Conservation (phyloP, 2,888 invertebrate species). For the Macaria liturata region DNA sequence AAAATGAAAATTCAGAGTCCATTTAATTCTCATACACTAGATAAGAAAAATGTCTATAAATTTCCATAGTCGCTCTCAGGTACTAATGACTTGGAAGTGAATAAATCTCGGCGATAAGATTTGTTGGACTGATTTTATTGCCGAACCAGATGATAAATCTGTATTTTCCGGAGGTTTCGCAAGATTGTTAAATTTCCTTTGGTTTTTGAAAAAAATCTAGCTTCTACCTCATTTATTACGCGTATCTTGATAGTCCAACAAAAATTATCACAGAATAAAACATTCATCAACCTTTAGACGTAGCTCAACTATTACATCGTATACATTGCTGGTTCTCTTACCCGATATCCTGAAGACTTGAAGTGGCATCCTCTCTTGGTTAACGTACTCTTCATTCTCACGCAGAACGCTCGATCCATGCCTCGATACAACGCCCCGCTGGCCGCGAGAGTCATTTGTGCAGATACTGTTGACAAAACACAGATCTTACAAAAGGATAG, state of each 20-base stretch:
- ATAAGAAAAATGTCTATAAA: slow-evolving; percentile 70
- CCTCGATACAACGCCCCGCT: slow-evolving; percentile 90
- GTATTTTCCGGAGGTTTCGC: neutral
- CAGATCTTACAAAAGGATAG: slow-evolving; percentile 32
- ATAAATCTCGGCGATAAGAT: slow-evolving; percentile 41
- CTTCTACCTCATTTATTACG: neutral
- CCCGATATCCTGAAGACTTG: slow-evolving; percentile 97
- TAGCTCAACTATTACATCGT: neutral
- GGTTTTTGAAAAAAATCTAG: too few relatives aligned
- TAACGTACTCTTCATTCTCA: slow-evolving; percentile 98
- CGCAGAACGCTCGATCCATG: slow-evolving; percentile 95
- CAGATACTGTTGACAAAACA: slow-evolving; percentile 86
- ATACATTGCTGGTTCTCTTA: slow-evolving; percentile 74
- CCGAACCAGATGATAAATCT: slow-evolving; percentile 28
- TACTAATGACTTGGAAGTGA: slow-evolving; percentile 46
- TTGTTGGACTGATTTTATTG: slow-evolving; percentile 23
- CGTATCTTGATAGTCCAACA: neutral
- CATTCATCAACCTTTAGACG: too few relatives aligned
- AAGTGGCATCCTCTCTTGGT: slow-evolving; percentile 98
- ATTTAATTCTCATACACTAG: slow-evolving; percentile 66
- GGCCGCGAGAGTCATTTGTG: slow-evolving; percentile 91
- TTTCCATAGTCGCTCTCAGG: slow-evolving; percentile 56
- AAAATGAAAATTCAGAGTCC: slow-evolving; percentile 80
- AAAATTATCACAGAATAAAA: neutral
- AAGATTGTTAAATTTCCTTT: too few relatives aligned